A percentile compares a stretch with the other conserved stretches of the same genome.
These are phyloP conservation scores for Andrena bucephala DNA, from an alignment of 2,888 invertebrate genomes.

Conservation along the genomic window DNA sequence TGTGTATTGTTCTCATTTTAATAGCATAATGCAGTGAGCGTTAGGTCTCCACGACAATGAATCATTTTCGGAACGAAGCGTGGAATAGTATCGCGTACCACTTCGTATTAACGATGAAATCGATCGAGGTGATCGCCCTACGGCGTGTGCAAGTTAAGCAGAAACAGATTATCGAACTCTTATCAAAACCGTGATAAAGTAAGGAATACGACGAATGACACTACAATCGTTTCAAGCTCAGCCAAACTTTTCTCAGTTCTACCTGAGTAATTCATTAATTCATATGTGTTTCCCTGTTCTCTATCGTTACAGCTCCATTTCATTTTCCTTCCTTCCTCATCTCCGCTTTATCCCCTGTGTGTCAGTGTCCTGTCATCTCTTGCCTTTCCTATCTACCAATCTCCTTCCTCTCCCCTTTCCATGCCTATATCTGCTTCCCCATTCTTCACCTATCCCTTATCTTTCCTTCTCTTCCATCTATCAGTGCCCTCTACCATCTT, in stretches of 20 bases:
- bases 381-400: neutral
- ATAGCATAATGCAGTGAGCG: neutral
- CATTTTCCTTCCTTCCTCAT: neutral
- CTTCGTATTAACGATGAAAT: neutral
- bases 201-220: neutral
- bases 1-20: too few relatives aligned
- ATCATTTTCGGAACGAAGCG: neutral
- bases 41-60: neutral
- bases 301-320: neutral
- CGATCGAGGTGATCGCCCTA: neutral
- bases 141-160: too few relatives aligned
- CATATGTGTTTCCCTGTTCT: neutral
- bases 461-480: neutral
- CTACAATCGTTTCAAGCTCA: neutral
- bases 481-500: too few relatives aligned
- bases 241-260: neutral
- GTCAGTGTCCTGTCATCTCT: too few relatives aligned
- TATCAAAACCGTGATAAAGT: conserved; percentile 17
- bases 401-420: neutral
- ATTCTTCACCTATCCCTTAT: neutral
- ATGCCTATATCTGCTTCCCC: neutral
- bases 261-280: neutral
- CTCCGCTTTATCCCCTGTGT: neutral
- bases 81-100: neutral
- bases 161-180: conserved; percentile 17